Evolutionary conservation across 2,888 invertebrate species (phyloP).

Genomic region (Caenorhabditis sinica): DNA sequence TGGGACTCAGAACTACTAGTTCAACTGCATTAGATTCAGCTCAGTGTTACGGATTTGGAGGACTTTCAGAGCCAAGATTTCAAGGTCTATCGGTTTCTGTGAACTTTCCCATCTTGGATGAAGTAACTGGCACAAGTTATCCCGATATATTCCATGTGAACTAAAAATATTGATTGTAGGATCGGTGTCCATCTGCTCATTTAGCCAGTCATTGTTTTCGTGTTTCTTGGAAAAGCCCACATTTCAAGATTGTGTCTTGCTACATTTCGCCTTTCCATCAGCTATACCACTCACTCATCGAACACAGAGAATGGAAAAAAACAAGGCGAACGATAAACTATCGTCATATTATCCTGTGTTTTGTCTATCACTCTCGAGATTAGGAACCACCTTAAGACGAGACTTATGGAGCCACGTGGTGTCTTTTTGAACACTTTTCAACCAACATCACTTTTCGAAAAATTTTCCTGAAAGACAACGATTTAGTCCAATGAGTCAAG

Average conservation of each 20-base stretch:
- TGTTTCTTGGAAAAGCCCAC: background rate
- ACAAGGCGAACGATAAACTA: constrained; percentile 9
- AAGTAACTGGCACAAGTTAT: too few relatives aligned
- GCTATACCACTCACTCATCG: background rate
- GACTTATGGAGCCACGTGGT: background rate
- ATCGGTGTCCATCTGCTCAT: too few relatives aligned
- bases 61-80: too few relatives aligned
- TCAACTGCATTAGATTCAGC: too few relatives aligned
- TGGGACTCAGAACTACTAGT: too few relatives aligned
- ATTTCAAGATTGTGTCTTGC: background rate
- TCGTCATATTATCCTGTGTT: constrained; percentile 21
- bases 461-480: too few relatives aligned
- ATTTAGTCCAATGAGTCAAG: background rate
- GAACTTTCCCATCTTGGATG: too few relatives aligned
- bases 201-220: background rate
- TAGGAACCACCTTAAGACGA: constrained; percentile 5
- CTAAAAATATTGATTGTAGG: too few relatives aligned
- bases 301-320: background rate
- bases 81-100: too few relatives aligned
- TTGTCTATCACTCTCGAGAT: constrained; percentile 3
- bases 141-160: too few relatives aligned
- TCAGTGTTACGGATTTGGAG: too few relatives aligned
- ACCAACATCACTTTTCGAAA: background rate
- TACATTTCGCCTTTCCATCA: constrained; percentile 9
- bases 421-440: background rate